Evolutionary conservation across 2,797 vertebrate species (phyloP).

Genomic region (Lagocephalus sceleratus): DNA sequence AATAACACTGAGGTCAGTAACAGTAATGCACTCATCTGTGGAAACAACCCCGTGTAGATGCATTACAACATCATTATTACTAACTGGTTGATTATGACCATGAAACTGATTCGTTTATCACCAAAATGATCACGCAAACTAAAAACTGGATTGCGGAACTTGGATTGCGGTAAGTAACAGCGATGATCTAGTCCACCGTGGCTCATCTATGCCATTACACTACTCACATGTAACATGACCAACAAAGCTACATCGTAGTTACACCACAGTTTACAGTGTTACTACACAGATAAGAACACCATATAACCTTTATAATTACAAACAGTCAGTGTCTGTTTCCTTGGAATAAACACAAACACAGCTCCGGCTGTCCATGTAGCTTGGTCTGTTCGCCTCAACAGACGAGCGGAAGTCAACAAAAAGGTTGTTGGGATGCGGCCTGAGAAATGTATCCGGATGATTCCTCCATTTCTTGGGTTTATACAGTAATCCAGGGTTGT

Average conservation of each 20-base stretch:
- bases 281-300: conserved; percentile 67
- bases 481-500: conserved; percentile 37
- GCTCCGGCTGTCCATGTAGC: conserved; percentile 19
- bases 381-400: conserved; percentile 9
- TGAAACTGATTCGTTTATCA: background rate
- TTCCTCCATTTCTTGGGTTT: conserved; percentile 27
- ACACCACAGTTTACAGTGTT: conserved; percentile 68
- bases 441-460: conserved; percentile 17
- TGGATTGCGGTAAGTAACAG: conserved; percentile 40
- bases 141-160: conserved; percentile 3
- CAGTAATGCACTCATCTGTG: conserved; percentile 25
- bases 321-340: conserved; percentile 40
- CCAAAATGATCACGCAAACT: conserved; percentile 11
- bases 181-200: conserved; percentile 31
- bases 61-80: background rate
- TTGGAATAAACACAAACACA: conserved; percentile 22
- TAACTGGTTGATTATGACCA: conserved; percentile 10
- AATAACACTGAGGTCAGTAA: conserved; percentile 63
- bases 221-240: conserved; percentile 39
- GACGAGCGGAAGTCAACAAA: conserved; percentile 10
- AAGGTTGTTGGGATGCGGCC: conserved; percentile 28
- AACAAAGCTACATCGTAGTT: conserved; percentile 53
- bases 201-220: conserved; percentile 24
- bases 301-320: conserved; percentile 31
- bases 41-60: background rate